These are phyloP conservation scores for Philopotamus ludificatus DNA, from an alignment of 1,140 invertebrate species.

Conservation along the genomic window DNA sequence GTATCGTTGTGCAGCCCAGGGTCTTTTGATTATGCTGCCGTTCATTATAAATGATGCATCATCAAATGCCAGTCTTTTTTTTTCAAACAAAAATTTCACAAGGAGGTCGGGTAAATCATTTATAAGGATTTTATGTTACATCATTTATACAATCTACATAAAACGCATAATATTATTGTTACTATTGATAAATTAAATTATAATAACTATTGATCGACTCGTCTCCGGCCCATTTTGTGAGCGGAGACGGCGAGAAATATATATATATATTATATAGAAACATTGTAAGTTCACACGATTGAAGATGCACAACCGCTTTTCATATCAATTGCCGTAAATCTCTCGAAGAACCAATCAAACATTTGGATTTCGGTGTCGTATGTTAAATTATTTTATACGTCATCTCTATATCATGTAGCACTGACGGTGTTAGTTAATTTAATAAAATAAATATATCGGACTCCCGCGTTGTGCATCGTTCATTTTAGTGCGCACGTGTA, in stretches of 20 bases:
- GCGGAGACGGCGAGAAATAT: background rate
- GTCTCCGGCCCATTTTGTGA: background rate
- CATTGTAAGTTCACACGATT: background rate
- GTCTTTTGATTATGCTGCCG: background rate
- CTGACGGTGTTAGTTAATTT: too few relatives aligned
- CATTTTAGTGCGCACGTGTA: too few relatives aligned
- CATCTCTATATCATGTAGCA: too few relatives aligned
- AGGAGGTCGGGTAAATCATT: constrained; percentile 7
- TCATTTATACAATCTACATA: constrained; percentile 24
- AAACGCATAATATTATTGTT: constrained; percentile 12
- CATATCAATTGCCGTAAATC: too few relatives aligned
- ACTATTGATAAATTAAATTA: constrained; percentile 7
- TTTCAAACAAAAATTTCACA: background rate
- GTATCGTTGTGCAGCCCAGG: constrained; percentile 5
- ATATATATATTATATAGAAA: constrained; percentile 3
- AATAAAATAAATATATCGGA: too few relatives aligned
- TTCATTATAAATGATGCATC: background rate
- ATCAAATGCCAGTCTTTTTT: constrained; percentile 1
- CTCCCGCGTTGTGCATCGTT: too few relatives aligned
- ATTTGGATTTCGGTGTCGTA: too few relatives aligned
- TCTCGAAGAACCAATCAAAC: too few relatives aligned
- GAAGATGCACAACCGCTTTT: too few relatives aligned
- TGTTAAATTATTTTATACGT: too few relatives aligned
- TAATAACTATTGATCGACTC: background rate
- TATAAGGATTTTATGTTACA: constrained; percentile 15